Evolutionary conservation across 1,140 invertebrate species (phyloP).

Genomic region (Drosophila ananassae): DNA sequence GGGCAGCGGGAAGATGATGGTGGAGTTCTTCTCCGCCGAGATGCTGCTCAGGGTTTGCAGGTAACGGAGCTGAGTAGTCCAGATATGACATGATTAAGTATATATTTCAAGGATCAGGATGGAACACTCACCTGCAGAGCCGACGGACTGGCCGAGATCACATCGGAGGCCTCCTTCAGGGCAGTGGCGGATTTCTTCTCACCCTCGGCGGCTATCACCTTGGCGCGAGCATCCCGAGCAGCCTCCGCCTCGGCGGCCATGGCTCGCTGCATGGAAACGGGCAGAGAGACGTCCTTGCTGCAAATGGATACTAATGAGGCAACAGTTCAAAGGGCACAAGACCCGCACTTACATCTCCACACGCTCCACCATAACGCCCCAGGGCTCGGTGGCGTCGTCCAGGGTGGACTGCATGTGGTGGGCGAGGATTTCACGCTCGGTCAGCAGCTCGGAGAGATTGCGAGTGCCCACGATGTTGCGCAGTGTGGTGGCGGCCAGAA

Average conservation of each 20-base stretch:
- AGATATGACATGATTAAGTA: background rate
- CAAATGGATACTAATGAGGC: background rate
- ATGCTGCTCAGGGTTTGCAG: constrained; percentile 92
- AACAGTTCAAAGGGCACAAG: background rate
- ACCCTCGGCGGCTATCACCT: constrained; percentile 91
- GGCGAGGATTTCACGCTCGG: constrained; percentile 94
- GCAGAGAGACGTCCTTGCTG: constrained; percentile 95
- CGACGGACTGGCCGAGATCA: constrained; percentile 93
- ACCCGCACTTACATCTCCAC: constrained; percentile 94
- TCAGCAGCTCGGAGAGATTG: constrained; percentile 88
- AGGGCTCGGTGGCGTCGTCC: constrained; percentile 95
- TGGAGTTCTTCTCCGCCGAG: constrained; percentile 96
- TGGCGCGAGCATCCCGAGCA: constrained; percentile 89
- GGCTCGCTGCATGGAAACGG: constrained; percentile 92
- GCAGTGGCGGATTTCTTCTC: constrained; percentile 95
- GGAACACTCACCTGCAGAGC: constrained; percentile 86
- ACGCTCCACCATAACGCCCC: constrained; percentile 98
- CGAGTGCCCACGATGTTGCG: constrained; percentile 97
- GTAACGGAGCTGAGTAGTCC: constrained; percentile 39
- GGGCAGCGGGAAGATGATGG: constrained; percentile 95
- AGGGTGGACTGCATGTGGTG: constrained; percentile 71
- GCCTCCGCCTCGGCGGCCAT: constrained; percentile 96
- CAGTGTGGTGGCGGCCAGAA: constrained; percentile 93
- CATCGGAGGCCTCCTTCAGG: constrained; percentile 95
- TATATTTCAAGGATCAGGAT: background rate